Base-by-base conservation (phyloP, 2,797 vertebrate genomes). In the Setipinna tenuifilis region DNA sequence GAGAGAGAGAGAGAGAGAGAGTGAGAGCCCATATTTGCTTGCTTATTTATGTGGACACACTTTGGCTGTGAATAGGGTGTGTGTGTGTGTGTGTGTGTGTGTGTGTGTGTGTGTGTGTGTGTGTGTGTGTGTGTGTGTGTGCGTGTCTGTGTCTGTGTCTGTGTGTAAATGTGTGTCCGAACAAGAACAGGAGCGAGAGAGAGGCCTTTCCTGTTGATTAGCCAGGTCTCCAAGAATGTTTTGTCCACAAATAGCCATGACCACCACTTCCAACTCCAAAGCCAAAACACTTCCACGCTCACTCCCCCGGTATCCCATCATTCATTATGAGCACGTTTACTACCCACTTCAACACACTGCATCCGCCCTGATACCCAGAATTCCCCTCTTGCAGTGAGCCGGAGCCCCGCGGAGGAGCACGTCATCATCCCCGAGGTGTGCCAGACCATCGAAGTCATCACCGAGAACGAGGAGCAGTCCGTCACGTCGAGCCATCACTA, bases 391-490 rank as follows among this genome's bases (percentile, higher is more conserved):
- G 91, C 93, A 31, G 96, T 92, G 44, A 87, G 95, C 88, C 94
- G 95, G 83, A 94, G 93, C 81, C 94, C 89, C 41, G 93, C 90
- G 0, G 97, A 96, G 11, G 97, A 98, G 85, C 96, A 97, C 25
- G 93, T 99, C 93, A 97, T 99, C 89, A 96, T 96, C 89, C 98
- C 98, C 0, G 97, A 98, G 62, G 97, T 99, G 90, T 99, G 98
- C 89, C 98, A 99, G 90, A 98, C 98, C 6, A 98, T 99, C 1
- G 98, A 99, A 89, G 98, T 99, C 92, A 97, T 96, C 92, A 99
- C 98, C 0, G 98, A 99, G 92, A 97, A 97, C 0, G 98, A 99
- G 0, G 98, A 99, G 44, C 98, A 98, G 91, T 96, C 97, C 0
- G 96, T 97, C 80, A 97, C 95, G 94, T 96, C 97, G 93, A 97